A percentile compares a stretch with the other conserved stretches of the same genome.
phyloP scores from a whole-genome alignment of 2,888 invertebrate species.

The Sialis fuliginosa region DNA sequence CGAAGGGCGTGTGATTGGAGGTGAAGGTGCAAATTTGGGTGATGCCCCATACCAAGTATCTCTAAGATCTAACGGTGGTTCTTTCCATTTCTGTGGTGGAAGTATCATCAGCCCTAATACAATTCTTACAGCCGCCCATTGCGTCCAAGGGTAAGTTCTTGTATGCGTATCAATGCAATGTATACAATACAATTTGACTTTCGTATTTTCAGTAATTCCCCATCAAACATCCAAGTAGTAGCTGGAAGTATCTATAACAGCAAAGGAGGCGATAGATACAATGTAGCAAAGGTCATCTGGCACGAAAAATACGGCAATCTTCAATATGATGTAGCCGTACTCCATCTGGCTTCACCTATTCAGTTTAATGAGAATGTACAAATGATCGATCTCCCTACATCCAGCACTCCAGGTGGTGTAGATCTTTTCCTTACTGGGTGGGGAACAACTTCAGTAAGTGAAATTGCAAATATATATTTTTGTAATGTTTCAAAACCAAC shows the following conservation, averaged over 20 bases:
- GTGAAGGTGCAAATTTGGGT: constrained; percentile 25
- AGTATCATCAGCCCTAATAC: constrained; percentile 25
- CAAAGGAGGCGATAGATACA: constrained; percentile 24
- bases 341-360: constrained; percentile 17
- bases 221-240: constrained; percentile 18
- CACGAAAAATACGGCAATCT: constrained; percentile 26
- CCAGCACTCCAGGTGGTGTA: constrained; percentile 32
- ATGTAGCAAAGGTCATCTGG: constrained; percentile 20
- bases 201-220: constrained; percentile 16
- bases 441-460: constrained; percentile 34
- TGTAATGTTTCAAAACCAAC: too few species aligned
- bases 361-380: neutral
- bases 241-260: constrained; percentile 28
- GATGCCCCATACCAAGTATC: constrained; percentile 29
- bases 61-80: constrained; percentile 19
- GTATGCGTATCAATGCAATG: too few species aligned
- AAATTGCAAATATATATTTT: neutral
- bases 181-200: too few species aligned
- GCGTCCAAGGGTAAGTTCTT: constrained; percentile 22
- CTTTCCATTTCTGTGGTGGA: constrained; percentile 26
- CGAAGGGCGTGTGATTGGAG: constrained; percentile 25
- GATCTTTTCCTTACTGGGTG: constrained; percentile 38
- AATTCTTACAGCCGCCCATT: constrained; percentile 32
- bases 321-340: constrained; percentile 28
- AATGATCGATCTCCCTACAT: constrained; percentile 7